These are phyloP conservation scores for Hydropsyche betteni DNA, from an alignment of 2,888 invertebrate species.

Conservation along the genomic window DNA sequence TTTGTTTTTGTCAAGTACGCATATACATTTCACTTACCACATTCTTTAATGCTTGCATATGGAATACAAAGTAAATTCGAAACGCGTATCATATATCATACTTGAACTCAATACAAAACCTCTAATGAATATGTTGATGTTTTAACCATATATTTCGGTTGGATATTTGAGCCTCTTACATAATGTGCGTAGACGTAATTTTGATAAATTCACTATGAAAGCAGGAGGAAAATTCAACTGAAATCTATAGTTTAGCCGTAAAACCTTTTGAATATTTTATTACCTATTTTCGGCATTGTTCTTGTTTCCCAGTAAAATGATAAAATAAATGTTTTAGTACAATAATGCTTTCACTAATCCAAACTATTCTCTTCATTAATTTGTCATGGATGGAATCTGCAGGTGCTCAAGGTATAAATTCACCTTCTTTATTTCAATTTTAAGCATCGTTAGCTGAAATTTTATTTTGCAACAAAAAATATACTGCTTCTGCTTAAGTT, in stretches of 20 bases:
- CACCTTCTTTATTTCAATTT: slow-evolving; percentile 12
- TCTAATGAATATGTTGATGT: too few species aligned
- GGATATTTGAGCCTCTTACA: too few species aligned
- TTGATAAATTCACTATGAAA: too few species aligned
- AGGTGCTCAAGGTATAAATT: slow-evolving; percentile 67
- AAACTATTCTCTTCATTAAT: slow-evolving; percentile 46
- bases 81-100: too few species aligned
- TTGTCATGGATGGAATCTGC: slow-evolving; percentile 59
- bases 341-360: slow-evolving; percentile 41
- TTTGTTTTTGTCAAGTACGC: background rate
- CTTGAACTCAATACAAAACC: too few species aligned
- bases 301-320: background rate
- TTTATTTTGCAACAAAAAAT: background rate
- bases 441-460: slow-evolving; percentile 20
- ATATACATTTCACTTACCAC: background rate
- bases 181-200: too few species aligned
- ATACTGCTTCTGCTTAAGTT: too few species aligned
- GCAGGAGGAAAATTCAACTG: background rate
- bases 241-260: background rate
- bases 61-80: too few species aligned
- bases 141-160: too few species aligned
- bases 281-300: slow-evolving; percentile 1
- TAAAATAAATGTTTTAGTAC: slow-evolving; percentile 25
- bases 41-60: too few species aligned
- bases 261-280: slow-evolving; percentile 19